These are phyloP conservation scores for Ia io DNA, from an alignment of 2,113 vertebrate genomes.

Conservation along the genomic window DNA sequence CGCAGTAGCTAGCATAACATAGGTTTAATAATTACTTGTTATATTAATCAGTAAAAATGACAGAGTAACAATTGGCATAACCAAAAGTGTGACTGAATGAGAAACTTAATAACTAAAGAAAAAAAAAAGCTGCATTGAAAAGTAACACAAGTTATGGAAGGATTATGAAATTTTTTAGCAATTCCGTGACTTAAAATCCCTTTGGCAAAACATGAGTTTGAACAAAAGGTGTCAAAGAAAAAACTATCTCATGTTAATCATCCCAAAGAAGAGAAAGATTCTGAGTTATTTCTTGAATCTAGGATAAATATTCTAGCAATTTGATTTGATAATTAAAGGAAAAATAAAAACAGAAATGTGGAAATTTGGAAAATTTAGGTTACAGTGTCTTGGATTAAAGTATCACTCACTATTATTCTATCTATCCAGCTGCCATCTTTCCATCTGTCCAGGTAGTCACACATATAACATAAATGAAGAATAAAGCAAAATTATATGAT, in stretches of 20 bases:
- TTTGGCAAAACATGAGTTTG: neutral
- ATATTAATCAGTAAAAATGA: neutral
- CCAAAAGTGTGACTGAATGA: neutral
- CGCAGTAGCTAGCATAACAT: neutral
- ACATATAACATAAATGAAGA: neutral
- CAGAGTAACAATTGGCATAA: neutral
- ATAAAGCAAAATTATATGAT: neutral
- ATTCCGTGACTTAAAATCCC: neutral
- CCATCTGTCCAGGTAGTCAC: neutral
- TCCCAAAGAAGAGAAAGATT: neutral
- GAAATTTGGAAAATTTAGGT: neutral
- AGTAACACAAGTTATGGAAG: neutral
- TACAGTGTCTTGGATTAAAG: neutral
- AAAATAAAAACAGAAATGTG: neutral
- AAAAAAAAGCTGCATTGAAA: neutral
- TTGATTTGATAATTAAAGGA: neutral
- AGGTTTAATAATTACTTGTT: neutral
- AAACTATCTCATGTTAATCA: neutral
- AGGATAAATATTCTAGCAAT: neutral
- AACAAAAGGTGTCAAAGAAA: neutral
- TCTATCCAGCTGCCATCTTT: neutral
- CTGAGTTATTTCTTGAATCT: neutral
- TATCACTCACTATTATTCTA: neutral
- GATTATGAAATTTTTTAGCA: neutral
- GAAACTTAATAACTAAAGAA: neutral